Evolutionary conservation across 1,140 invertebrate species (phyloP).

Genomic region (Calycopis cecrops): DNA sequence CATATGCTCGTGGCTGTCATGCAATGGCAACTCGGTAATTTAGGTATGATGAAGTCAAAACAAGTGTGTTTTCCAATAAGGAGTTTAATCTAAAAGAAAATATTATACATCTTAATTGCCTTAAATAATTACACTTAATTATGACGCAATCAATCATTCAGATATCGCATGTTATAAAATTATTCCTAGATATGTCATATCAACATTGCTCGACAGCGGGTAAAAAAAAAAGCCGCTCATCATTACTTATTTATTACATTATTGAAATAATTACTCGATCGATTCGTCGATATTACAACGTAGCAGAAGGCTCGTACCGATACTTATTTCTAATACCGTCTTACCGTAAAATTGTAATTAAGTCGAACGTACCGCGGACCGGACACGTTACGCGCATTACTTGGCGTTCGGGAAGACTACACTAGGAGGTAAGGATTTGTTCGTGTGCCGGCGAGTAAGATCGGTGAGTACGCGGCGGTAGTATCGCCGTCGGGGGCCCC

Average conservation of each 20-base stretch:
- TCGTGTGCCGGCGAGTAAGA: slow-evolving; percentile 9
- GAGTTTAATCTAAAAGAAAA: slow-evolving; percentile 43
- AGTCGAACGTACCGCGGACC: slow-evolving; percentile 1
- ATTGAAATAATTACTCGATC: background rate
- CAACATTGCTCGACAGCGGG: slow-evolving; percentile 9
- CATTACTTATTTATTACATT: slow-evolving; percentile 8
- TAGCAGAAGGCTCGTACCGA: background rate
- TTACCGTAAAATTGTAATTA: slow-evolving; percentile 9
- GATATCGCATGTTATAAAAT: slow-evolving; percentile 15
- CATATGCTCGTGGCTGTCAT: slow-evolving; percentile 14
- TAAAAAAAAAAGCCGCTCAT: slow-evolving; percentile 14
- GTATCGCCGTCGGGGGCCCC: slow-evolving; percentile 10
- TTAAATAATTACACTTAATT: slow-evolving; percentile 28
- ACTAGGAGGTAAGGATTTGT: slow-evolving; percentile 14
- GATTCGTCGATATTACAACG: background rate
- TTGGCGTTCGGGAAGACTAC: slow-evolving; percentile 13
- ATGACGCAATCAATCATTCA: slow-evolving; percentile 5
- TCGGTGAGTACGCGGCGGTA: slow-evolving; percentile 14
- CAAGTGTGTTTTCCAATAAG: slow-evolving; percentile 25
- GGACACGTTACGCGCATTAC: background rate
- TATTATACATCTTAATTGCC: slow-evolving; percentile 39
- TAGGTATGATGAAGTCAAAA: slow-evolving; percentile 14
- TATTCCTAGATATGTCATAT: slow-evolving; percentile 20
- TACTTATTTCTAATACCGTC: slow-evolving; percentile 13
- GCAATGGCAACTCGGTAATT: background rate